These are phyloP conservation scores for Kuschelorhynchus macadamiae DNA, from an alignment of 2,888 invertebrate genomes.

Conservation along the genomic window DNA sequence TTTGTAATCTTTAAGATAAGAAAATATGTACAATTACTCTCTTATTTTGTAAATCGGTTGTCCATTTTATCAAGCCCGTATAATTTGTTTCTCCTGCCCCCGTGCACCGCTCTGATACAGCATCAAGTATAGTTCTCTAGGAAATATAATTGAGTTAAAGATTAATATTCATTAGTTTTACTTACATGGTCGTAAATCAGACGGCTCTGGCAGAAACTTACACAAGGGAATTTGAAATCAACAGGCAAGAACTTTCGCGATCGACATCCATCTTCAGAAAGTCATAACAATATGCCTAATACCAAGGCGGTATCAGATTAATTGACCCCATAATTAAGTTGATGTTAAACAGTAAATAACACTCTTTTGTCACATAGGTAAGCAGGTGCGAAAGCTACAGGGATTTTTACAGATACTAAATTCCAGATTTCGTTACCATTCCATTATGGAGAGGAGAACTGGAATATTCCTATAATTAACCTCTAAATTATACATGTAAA, in stretches of 20 bases:
- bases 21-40: too few species aligned
- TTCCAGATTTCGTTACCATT: slow-evolving; percentile 13
- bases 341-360: slow-evolving; percentile 28
- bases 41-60: too few species aligned
- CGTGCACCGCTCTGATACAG: too few species aligned
- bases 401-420: slow-evolving; percentile 9
- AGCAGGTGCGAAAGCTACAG: slow-evolving; percentile 8
- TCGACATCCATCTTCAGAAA: slow-evolving; percentile 23
- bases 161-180: too few species aligned
- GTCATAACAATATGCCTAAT: slow-evolving; percentile 30
- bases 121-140: too few species aligned
- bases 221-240: slow-evolving; percentile 30
- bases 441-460: too few species aligned
- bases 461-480: too few species aligned
- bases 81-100: too few species aligned
- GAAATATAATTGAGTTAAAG: too few species aligned
- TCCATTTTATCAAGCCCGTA: too few species aligned
- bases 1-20: too few species aligned
- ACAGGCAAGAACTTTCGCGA: slow-evolving; percentile 33
- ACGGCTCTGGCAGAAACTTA: slow-evolving; percentile 14
- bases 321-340: slow-evolving; percentile 21
- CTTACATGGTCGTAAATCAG: slow-evolving; percentile 12
- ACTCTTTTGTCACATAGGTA: slow-evolving; percentile 15
- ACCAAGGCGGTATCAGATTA: slow-evolving; percentile 16
- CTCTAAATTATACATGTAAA: too few species aligned